A percentile compares a stretch with the other conserved stretches of the same genome.
phyloP scores from a whole-genome alignment of 1,140 invertebrate genomes.

The Lepidurus packardi region DNA sequence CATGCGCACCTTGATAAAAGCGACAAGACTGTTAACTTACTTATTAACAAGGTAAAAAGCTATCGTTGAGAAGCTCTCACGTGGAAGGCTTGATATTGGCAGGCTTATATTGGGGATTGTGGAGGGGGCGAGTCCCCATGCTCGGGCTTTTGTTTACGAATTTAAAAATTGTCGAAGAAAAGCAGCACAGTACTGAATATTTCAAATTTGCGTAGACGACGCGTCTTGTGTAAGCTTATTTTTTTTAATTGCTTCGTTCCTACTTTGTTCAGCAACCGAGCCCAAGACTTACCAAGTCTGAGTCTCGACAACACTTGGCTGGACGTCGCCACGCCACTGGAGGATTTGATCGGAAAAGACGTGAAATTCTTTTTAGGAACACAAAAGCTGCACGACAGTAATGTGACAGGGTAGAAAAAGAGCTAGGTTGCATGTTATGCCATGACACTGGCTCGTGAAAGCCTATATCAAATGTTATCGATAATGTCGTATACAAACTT shows the following conservation, averaged over 20 bases:
- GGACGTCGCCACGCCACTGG: not conserved
- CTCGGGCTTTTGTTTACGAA: too few species aligned
- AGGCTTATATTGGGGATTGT: not conserved
- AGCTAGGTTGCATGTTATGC: not conserved
- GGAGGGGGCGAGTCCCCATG: not conserved
- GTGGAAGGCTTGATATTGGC: not conserved
- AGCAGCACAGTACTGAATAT: too few species aligned
- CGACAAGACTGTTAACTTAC: not conserved
- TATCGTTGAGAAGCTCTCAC: not conserved
- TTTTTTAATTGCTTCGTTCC: not conserved
- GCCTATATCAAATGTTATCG: not conserved
- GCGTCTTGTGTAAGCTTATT: too few species aligned
- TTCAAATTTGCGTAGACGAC: too few species aligned
- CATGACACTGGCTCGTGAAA: not conserved
- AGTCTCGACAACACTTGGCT: not conserved
- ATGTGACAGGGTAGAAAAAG: not conserved
- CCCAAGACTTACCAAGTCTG: not conserved
- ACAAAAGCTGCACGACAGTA: not conserved
- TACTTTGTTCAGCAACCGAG: not conserved
- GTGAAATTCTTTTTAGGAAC: not conserved
- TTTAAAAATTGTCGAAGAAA: too few species aligned
- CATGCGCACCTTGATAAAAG: not conserved
- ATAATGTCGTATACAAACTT: too few species aligned
- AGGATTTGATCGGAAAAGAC: conserved; percentile 3
- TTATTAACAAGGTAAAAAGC: conserved; percentile 1